Base-by-base conservation (phyloP, 2,797 vertebrate species). In the Lagocephalus sceleratus region DNA sequence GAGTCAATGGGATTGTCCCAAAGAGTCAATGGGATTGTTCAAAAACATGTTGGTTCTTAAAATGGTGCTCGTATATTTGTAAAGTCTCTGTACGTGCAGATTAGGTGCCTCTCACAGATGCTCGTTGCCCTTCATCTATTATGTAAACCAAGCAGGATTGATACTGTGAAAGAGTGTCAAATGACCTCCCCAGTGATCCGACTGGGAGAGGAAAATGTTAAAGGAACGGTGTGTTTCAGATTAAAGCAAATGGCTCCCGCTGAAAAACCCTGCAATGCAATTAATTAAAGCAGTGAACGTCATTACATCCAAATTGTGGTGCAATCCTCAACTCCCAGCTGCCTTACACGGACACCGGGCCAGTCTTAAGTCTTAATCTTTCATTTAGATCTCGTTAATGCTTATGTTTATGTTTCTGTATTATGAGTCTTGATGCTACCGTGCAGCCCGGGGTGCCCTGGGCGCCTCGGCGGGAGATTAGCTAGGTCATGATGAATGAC, bases 401-500 rank as follows among this genome's bases (percentile, higher is more conserved):
- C 78, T 56, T 45, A 55, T 51, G 62, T 54, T 20, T 46, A n/a
- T 4, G 22, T 55, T 42, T 64, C 54, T 60, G 60, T 44, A 55
- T 64, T 51, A 47, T 38, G 51, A 57, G 32, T 66, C 69, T 70
- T 59, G 64, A 57, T 41, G 51, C 65, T 2, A 1, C 41, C 63
- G 25, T 63, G 54, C 49, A 32, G 61, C 76, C 35, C 50, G 3
- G 1, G 46, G 62, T 25, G 58, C 71, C 64, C 59, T 38, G 3
- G 57, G 72, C 68, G 39, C 45, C 55, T 59, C 40, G 42, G 50
- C 5, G 2, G 51, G 56, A 85, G 76, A 84, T 86, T 81, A 81
- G 78, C 65, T 6, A 6, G 67, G 75, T 71, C 39, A 8, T 82
- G 76, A 82, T 86, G 60, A 68, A 84, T 67, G 79, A 85, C 77